Evolutionary conservation across 2,113 vertebrate species (phyloP).

Genomic region (Syrrhaptes paradoxus): DNA sequence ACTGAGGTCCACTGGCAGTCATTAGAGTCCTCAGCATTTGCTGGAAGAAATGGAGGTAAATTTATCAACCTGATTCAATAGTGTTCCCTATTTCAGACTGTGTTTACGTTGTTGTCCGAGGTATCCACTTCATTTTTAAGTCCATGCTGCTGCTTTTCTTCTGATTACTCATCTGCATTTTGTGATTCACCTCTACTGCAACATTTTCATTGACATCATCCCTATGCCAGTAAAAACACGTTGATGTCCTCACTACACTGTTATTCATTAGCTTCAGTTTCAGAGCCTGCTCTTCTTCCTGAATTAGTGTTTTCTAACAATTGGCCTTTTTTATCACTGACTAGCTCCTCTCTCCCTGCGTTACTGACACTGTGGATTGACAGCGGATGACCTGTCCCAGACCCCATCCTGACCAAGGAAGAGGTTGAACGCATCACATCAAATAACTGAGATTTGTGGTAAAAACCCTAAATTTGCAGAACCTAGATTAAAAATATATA

Average conservation of each 20-base stretch:
- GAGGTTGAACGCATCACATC: not conserved
- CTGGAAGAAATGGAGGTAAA: not conserved
- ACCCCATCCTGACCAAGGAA: not conserved
- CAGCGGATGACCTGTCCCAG: not conserved
- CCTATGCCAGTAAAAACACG: slow-evolving; percentile 58
- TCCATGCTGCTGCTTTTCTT: not conserved
- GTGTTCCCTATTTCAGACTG: not conserved
- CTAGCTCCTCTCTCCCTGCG: not conserved
- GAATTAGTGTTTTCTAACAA: not conserved
- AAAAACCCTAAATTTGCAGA: not conserved
- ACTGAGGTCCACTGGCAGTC: not conserved
- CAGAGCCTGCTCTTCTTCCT: not conserved
- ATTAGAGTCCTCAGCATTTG: not conserved
- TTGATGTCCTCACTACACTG: slow-evolving; percentile 6
- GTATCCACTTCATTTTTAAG: not conserved
- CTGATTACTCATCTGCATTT: slow-evolving; percentile 60
- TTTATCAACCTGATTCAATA: not conserved
- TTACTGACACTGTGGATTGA: not conserved
- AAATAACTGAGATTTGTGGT: not conserved
- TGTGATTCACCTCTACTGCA: slow-evolving; percentile 60
- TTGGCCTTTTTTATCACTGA: not conserved
- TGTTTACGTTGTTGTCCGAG: not conserved
- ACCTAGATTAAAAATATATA: not conserved
- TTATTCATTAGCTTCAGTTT: not conserved
- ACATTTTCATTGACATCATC: slow-evolving; percentile 63